A percentile compares a stretch with the other conserved stretches of the same genome.
phyloP scores from a whole-genome alignment of 2,888 invertebrate genomes.

The Onchidella celtica region DNA sequence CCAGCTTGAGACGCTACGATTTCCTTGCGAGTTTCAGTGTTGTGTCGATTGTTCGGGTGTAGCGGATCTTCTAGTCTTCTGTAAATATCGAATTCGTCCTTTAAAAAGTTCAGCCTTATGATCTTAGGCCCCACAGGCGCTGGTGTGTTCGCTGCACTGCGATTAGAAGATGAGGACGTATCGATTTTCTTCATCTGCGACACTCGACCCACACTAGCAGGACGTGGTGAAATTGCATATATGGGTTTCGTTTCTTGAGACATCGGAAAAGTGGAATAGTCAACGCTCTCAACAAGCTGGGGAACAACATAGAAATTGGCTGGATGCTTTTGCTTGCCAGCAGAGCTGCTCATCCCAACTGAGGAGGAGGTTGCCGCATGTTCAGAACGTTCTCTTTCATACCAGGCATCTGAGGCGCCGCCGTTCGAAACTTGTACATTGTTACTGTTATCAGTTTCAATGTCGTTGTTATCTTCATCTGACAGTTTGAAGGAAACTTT shows the following conservation, averaged over 20 bases:
- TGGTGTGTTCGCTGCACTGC: neutral
- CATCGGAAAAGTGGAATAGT: neutral
- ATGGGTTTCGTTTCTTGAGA: too few relatives aligned
- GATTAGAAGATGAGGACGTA: neutral
- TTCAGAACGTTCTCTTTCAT: neutral
- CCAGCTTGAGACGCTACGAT: too few relatives aligned
- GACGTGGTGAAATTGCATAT: neutral
- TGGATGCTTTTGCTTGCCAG: neutral
- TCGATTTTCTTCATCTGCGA: neutral
- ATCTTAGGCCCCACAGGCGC: neutral
- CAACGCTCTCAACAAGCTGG: neutral
- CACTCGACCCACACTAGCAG: neutral
- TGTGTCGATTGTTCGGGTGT: neutral
- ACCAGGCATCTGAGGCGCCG: neutral
- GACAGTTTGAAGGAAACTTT: neutral
- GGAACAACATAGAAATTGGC: neutral
- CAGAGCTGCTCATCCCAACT: neutral
- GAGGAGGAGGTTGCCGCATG: neutral
- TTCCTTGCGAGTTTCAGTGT: neutral
- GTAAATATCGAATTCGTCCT: slow-evolving; percentile 14
- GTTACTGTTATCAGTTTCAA: neutral
- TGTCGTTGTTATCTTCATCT: neutral
- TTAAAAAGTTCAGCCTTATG: slow-evolving; percentile 13
- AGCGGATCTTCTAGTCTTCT: neutral
- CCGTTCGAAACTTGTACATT: neutral